Percentiles rank a stretch among this genome's conserved stretches.
These are phyloP conservation scores for Epinephelus coioides DNA, from an alignment of 2,797 vertebrate species.

Conservation along the genomic window DNA sequence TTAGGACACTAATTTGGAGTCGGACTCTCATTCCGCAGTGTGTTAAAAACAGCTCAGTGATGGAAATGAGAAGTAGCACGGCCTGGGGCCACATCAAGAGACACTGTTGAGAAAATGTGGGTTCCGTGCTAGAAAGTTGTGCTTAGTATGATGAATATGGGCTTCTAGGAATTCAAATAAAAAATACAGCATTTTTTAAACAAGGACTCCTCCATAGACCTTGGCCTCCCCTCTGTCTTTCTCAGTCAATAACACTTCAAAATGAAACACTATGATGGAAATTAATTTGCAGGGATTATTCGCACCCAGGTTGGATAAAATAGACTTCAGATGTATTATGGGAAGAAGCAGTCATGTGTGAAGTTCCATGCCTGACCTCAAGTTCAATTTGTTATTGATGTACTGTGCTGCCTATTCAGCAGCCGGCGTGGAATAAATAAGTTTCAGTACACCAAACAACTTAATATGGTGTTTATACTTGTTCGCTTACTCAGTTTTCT, in stretches of 20 bases:
- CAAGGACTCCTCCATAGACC: constrained; percentile 21
- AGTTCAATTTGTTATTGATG: constrained; percentile 65
- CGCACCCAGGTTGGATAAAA: constrained; percentile 57
- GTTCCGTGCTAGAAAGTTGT: constrained; percentile 23
- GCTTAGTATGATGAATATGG: constrained; percentile 21
- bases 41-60: constrained; percentile 64
- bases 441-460: constrained; percentile 41
- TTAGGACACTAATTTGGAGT: constrained; percentile 72
- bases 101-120: constrained; percentile 32
- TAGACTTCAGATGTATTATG: constrained; percentile 58
- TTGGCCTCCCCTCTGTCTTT: constrained; percentile 42
- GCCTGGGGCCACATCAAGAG: constrained; percentile 60
- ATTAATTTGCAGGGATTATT: constrained; percentile 69
- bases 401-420: constrained; percentile 42
- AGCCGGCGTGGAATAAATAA: constrained; percentile 37
- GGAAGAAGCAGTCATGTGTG: constrained; percentile 52
- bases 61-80: constrained; percentile 54
- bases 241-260: constrained; percentile 42
- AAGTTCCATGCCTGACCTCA: constrained; percentile 59
- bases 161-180: constrained; percentile 63
- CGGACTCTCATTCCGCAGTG: constrained; percentile 41
- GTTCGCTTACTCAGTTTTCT: constrained; percentile 41
- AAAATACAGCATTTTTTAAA: constrained; percentile 27
- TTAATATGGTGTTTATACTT: constrained; percentile 47
- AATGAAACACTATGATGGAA: constrained; percentile 58